Evolutionary conservation across 2,113 vertebrate genomes (phyloP), one percentile per base, ranked within the genome.

Genomic region (Bufo gargarizans): DNA sequence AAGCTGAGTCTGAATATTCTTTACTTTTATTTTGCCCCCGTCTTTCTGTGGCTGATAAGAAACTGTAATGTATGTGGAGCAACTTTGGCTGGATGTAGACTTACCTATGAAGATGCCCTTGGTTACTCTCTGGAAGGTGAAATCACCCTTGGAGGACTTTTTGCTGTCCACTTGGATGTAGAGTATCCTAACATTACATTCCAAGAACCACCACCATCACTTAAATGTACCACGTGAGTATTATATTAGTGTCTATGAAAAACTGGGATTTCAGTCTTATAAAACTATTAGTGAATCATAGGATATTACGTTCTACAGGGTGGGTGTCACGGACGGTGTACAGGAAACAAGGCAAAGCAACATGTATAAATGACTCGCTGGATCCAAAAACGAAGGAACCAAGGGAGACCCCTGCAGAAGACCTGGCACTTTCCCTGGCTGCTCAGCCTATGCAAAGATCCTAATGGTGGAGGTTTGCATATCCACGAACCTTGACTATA

Each of bases 121-220:
- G 81, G 87, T 19, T 88, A 88, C 17, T 77, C 80, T 53, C 7
- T 77, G 14, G 16, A 82, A 22, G 87, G 87, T 20, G 87, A 88
- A 11, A 67, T 88, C 22, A 84, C n/a, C 3, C 49, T 88, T 74
- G 87, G 87, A 50, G 87, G 87, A 45, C 81, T 88, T 3, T 83
- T 88, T 88, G 69, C 80, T 69, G 12, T 88, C 6, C 87, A 88
- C 49, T 55, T 88, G 81, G 72, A 88, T 77, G 81, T 84, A 56
- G 12, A 88, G 56, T 88, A 88, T 56, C 81, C 81, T 45, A 53
- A 88, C 77, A 6, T 88, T 43, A 55, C 56, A 55, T 88, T 88
- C 19, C 16, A 22, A 16, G 80, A 82, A 56, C 58, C 53, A 45
- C 87, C 87, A 53, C 61, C 74, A 43, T 69, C 69, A 17, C 6